These are phyloP conservation scores for Larimichthys polyactis DNA, from an alignment of 2,113 vertebrate species.

Conservation along the genomic window DNA sequence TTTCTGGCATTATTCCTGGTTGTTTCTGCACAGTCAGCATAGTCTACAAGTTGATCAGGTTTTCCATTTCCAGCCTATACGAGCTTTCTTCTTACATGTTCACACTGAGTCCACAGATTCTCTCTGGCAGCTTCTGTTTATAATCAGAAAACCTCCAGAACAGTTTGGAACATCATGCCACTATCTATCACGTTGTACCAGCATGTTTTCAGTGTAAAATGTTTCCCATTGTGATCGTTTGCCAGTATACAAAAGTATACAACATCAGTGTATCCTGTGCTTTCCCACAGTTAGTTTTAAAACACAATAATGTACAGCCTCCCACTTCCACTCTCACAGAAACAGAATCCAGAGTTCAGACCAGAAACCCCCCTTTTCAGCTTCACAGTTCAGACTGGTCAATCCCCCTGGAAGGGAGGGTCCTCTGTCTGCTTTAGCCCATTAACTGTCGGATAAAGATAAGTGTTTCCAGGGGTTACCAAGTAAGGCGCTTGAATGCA, in stretches of 20 bases:
- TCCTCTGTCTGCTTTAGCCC: slow-evolving; percentile 37
- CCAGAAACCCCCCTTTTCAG: background rate
- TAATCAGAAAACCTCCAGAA: background rate
- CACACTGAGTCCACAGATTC: background rate
- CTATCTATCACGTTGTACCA: background rate
- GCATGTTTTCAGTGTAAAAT: background rate
- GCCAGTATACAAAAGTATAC: background rate
- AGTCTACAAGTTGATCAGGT: no score
- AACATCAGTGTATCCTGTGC: background rate
- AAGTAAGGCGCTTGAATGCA: slow-evolving; percentile 38
- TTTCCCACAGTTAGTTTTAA: background rate
- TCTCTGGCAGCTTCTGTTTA: background rate
- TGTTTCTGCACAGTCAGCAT: slow-evolving; percentile 3
- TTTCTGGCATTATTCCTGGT: background rate
- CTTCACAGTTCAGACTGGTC: slow-evolving; percentile 22
- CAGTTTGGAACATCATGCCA: background rate
- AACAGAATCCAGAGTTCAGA: background rate
- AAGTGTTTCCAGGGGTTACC: slow-evolving; percentile 56
- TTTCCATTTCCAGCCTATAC: background rate
- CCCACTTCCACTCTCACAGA: background rate
- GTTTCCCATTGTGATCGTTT: background rate
- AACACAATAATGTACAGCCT: background rate
- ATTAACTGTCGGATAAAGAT: slow-evolving; percentile 60
- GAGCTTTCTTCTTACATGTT: background rate
- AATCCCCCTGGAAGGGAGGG: slow-evolving; percentile 13